Evolutionary conservation across 2,113 vertebrate genomes (phyloP).

Genomic region (Apodemus sylvaticus): DNA sequence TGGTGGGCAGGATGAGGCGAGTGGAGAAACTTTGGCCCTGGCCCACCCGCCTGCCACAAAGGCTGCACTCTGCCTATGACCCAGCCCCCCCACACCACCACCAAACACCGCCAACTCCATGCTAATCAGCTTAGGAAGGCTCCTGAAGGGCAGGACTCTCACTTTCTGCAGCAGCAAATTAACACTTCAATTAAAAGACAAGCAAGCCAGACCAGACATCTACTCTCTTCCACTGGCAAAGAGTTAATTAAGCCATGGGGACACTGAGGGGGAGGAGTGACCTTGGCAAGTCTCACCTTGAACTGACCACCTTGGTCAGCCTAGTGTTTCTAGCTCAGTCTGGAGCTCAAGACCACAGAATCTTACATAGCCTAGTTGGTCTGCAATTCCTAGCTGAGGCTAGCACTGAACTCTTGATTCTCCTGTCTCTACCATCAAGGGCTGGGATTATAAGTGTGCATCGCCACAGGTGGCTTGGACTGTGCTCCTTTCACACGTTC

Average conservation of each 20-base stretch:
- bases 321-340: neutral
- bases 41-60: neutral
- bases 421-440: neutral
- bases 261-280: neutral
- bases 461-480: neutral
- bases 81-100: neutral
- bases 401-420: neutral
- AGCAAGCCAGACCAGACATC: slow-evolving; percentile 57
- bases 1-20: slow-evolving; percentile 62
- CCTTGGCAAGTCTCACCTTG: slow-evolving; percentile 33
- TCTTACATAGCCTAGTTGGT: neutral
- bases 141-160: slow-evolving; percentile 11
- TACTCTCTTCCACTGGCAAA: slow-evolving; percentile 29
- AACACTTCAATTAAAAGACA: slow-evolving; percentile 76
- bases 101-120: neutral
- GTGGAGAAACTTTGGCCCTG: slow-evolving; percentile 53
- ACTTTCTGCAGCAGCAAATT: slow-evolving; percentile 62
- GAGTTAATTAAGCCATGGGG: slow-evolving; percentile 59
- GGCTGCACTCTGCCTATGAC: slow-evolving; percentile 47
- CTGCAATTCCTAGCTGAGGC: neutral
- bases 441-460: neutral
- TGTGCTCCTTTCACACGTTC: neutral
- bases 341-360: neutral
- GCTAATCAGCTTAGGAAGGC: slow-evolving; percentile 78
- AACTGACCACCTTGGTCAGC: neutral